Percentiles rank a stretch among this genome's conserved stretches.
These are phyloP conservation scores for Dascillus cervinus DNA, from an alignment of 2,888 invertebrate genomes.

Conservation along the genomic window DNA sequence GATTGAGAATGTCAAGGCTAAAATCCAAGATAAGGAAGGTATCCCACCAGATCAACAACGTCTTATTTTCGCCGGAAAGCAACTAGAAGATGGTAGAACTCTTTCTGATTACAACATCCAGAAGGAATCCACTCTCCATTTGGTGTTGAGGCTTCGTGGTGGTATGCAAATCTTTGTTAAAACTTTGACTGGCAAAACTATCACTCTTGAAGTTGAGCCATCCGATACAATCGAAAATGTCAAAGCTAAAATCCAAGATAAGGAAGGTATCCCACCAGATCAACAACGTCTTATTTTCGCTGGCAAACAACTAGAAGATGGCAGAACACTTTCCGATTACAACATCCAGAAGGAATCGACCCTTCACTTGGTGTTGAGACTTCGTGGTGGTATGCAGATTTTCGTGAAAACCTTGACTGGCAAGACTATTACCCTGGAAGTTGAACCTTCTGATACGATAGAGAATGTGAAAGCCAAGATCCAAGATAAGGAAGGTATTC, in stretches of 20 bases:
- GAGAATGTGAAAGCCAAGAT: conserved; percentile 58
- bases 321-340: conserved; percentile 60
- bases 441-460: conserved; percentile 57
- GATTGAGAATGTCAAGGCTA: conserved; percentile 52
- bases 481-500: conserved; percentile 50
- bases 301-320: conserved; percentile 89
- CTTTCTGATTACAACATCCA: conserved; percentile 59
- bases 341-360: conserved; percentile 79
- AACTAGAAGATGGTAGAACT: conserved; percentile 60
- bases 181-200: conserved; percentile 53
- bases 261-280: conserved; percentile 85
- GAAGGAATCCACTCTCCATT: conserved; percentile 53
- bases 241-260: conserved; percentile 85
- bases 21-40: conserved; percentile 49
- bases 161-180: conserved; percentile 61
- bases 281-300: conserved; percentile 85
- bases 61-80: conserved; percentile 58
- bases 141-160: conserved; percentile 55
- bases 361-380: conserved; percentile 83
- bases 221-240: conserved; percentile 93
- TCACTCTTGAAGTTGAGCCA: conserved; percentile 55
- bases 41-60: conserved; percentile 57
- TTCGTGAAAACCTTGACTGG: conserved; percentile 48
- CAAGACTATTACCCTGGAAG: conserved; percentile 50
- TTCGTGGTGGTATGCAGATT: conserved; percentile 56